Conservation (phyloP, 2,113 vertebrate genomes). For the Scolopax mira region DNA sequence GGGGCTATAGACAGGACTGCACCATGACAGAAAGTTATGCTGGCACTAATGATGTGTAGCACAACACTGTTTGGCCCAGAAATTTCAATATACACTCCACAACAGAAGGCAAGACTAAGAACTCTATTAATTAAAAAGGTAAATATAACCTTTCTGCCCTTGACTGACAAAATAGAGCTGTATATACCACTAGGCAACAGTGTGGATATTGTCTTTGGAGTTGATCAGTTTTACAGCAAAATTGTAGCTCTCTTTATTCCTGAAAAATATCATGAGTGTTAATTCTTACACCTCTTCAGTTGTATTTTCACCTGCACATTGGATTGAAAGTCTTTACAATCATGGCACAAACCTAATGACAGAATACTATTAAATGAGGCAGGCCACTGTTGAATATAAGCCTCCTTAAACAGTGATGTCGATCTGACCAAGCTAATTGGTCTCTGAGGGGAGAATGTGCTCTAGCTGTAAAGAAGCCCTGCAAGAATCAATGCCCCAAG, state of each 20-base stretch:
- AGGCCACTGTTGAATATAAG: neutral
- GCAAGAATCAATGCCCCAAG: neutral
- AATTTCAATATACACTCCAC: neutral
- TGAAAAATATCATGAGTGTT: neutral
- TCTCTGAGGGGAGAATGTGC: neutral
- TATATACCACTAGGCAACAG: neutral
- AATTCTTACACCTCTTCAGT: neutral
- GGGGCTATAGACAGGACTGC: neutral
- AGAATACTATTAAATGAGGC: neutral
- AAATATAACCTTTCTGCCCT: neutral
- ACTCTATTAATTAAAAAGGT: neutral
- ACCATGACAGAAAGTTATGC: neutral
- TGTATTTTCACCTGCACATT: neutral
- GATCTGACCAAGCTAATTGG: neutral
- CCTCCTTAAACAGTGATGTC: neutral
- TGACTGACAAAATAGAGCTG: neutral
- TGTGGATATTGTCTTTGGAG: neutral
- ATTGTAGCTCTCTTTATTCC: neutral
- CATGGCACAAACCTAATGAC: neutral
- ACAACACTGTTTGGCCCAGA: neutral
- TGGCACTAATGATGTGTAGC: neutral
- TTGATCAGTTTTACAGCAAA: neutral
- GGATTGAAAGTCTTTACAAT: neutral
- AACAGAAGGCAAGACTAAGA: neutral
- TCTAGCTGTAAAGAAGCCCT: neutral